Conservation (phyloP, 2,888 invertebrate species). For the Perdita meconis region DNA sequence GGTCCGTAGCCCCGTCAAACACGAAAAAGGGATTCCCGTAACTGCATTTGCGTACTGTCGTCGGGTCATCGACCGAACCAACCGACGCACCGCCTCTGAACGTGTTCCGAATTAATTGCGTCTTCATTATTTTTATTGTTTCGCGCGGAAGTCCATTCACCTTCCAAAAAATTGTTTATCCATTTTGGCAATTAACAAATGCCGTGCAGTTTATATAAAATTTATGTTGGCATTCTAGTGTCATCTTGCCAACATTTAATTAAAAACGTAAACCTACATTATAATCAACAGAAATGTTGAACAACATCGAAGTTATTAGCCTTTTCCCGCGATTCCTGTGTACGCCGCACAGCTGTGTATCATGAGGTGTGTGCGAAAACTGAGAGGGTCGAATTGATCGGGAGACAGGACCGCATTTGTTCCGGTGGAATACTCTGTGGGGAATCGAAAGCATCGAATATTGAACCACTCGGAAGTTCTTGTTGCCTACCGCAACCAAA, state of each 20-base stretch:
- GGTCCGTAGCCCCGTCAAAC: conserved; percentile 24
- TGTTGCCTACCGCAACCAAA: not conserved
- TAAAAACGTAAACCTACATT: too few relatives aligned
- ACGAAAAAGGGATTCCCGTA: conserved; percentile 57
- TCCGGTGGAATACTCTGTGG: conserved; percentile 15
- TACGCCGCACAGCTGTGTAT: too few relatives aligned
- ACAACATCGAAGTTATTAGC: too few relatives aligned
- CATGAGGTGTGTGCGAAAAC: too few relatives aligned
- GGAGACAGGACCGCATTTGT: conserved; percentile 9
- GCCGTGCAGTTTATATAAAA: too few relatives aligned
- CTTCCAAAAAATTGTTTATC: too few relatives aligned
- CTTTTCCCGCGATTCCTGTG: too few relatives aligned
- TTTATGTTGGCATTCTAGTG: too few relatives aligned
- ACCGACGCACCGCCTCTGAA: too few relatives aligned
- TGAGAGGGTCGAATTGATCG: not conserved
- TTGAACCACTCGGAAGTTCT: conserved; percentile 16
- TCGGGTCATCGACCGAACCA: conserved; percentile 39
- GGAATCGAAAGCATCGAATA: conserved; percentile 13
- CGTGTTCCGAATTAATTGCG: conserved; percentile 3
- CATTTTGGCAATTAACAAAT: too few relatives aligned
- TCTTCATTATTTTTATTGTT: not conserved
- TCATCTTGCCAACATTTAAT: too few relatives aligned
- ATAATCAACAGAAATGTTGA: too few relatives aligned
- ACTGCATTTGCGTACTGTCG: conserved; percentile 65
- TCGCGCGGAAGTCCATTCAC: not conserved